Percentiles rank a stretch among this genome's conserved stretches.
Evolutionary conservation across 2,113 vertebrate species (phyloP).

Genomic region (Athene noctua): DNA sequence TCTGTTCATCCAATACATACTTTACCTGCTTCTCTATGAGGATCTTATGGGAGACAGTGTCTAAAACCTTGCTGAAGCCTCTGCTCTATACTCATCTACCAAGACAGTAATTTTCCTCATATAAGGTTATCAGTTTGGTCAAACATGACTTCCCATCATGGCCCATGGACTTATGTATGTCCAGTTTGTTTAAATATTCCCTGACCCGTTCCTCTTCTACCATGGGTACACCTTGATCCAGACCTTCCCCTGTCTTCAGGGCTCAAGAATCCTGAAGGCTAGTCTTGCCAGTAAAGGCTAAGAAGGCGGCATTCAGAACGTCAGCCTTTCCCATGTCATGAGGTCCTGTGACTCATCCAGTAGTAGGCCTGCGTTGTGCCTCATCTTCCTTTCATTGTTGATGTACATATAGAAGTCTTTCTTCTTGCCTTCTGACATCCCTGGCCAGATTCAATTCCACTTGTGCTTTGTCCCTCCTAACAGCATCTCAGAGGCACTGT

Average conservation of each 20-base stretch:
- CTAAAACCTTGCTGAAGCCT: not conserved
- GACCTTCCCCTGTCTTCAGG: not conserved
- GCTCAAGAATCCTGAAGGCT: not conserved
- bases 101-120: not conserved
- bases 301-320: not conserved
- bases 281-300: not conserved
- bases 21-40: not conserved
- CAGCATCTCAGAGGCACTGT: no score
- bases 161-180: rapidly evolving
- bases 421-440: not conserved
- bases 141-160: not conserved
- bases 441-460: not conserved
- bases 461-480: not conserved
- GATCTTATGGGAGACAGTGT: not conserved
- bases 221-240: no score
- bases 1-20: not conserved
- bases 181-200: not conserved
- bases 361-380: not conserved
- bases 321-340: not conserved
- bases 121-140: not conserved
- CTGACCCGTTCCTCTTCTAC: not conserved
- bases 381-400: not conserved
- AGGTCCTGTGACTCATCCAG: not conserved
- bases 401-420: not conserved
- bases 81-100: not conserved